These are phyloP conservation scores for Trinorchestia longiramus DNA, from an alignment of 1,140 invertebrate species.

Conservation along the genomic window DNA sequence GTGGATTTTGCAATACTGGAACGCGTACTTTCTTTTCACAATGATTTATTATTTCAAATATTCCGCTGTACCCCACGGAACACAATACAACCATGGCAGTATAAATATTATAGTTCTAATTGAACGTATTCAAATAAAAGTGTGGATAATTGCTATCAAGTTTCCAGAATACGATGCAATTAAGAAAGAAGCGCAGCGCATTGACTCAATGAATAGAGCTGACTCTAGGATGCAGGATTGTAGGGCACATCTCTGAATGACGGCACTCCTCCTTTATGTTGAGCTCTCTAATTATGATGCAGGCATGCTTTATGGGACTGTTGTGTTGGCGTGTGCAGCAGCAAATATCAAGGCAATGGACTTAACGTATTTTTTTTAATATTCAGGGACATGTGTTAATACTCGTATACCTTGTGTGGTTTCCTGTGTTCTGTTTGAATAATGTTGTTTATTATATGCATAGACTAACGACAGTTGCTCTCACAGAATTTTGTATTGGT, in stretches of 20 bases:
- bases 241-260: background rate
- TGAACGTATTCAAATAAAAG: background rate
- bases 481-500: background rate
- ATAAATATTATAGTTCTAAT: background rate
- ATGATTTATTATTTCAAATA: background rate
- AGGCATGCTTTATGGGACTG: background rate
- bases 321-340: background rate
- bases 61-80: background rate
- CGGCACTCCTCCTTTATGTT: background rate
- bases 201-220: background rate
- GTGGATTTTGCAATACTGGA: background rate
- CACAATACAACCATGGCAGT: background rate
- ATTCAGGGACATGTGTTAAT: background rate
- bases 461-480: background rate
- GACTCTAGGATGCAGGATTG: background rate
- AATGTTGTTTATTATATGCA: background rate
- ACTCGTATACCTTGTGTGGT: background rate
- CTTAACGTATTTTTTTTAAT: background rate
- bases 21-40: background rate
- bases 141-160: background rate
- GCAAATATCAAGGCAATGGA: background rate
- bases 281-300: background rate
- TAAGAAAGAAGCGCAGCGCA: background rate
- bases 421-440: background rate
- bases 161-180: background rate